Evolutionary conservation across 2,797 vertebrate genomes (phyloP).

Genomic region (Triplophysa bombifrons): DNA sequence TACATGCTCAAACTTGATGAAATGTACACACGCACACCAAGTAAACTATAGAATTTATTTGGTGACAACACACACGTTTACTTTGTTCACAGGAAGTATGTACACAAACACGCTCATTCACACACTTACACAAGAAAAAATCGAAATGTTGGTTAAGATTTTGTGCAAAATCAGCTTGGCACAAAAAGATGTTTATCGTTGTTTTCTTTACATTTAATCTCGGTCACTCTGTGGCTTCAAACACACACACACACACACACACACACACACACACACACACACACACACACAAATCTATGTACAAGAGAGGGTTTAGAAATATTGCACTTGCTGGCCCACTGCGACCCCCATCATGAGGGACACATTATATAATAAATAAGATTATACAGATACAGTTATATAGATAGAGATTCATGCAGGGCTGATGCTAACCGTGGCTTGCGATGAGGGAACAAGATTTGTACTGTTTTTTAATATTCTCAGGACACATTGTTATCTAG

Average conservation of each 20-base stretch:
- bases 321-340: conserved; percentile 67
- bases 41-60: conserved; percentile 14
- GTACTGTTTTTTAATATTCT: neutral
- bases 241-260: neutral
- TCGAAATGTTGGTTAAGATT: neutral
- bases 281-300: conserved; percentile 51
- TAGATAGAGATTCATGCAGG: conserved; percentile 59
- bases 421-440: conserved; percentile 38
- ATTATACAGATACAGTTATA: conserved; percentile 54
- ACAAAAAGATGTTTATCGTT: conserved; percentile 23
- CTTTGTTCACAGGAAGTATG: conserved; percentile 5
- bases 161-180: conserved; percentile 46
- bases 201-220: conserved; percentile 18
- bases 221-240: neutral
- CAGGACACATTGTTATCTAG: conserved; percentile 33
- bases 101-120: conserved; percentile 15
- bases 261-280: conserved; percentile 21
- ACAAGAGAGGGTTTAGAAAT: conserved; percentile 61
- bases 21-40: conserved; percentile 14
- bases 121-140: neutral
- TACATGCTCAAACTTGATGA: conserved; percentile 22
- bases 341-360: conserved; percentile 55
- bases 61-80: conserved; percentile 4
- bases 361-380: conserved; percentile 56
- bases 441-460: neutral